Evolutionary conservation across 2,797 vertebrate genomes (phyloP).

Genomic region (Trachops cirrhosus): DNA sequence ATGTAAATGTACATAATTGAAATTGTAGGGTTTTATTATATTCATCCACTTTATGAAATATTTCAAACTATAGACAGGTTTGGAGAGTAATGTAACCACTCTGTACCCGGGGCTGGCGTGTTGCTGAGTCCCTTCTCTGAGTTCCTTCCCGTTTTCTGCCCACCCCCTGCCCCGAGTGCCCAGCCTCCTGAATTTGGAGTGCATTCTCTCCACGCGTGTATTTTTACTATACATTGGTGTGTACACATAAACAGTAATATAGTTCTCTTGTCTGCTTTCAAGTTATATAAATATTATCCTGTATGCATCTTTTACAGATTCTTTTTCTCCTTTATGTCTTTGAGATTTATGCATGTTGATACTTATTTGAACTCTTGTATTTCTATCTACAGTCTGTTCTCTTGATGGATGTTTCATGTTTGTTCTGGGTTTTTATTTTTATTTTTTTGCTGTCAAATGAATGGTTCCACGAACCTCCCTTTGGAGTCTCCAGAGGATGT

Average conservation of each 20-base stretch:
- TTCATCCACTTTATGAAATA: conserved; percentile 7
- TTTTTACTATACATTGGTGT: background rate
- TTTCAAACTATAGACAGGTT: background rate
- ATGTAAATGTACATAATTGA: background rate
- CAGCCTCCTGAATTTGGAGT: background rate
- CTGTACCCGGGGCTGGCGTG: background rate
- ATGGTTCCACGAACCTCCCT: background rate
- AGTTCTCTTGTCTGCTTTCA: background rate
- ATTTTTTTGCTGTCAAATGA: background rate
- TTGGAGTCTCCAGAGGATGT: background rate
- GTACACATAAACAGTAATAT: background rate
- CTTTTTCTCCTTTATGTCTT: background rate
- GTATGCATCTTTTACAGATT: background rate
- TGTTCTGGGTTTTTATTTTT: background rate
- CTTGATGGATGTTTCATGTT: background rate
- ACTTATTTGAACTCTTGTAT: conserved; percentile 8
- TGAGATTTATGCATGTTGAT: background rate
- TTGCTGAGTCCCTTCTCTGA: background rate
- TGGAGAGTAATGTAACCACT: background rate
- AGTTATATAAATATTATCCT: background rate
- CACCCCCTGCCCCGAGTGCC: background rate
- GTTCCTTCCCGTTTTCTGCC: background rate
- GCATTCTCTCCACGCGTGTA: background rate
- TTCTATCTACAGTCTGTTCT: background rate
- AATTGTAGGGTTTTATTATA: background rate